A percentile compares a stretch with the other conserved stretches of the same genome.
Conservation (phyloP, 2,797 vertebrate genomes). For the Halcyon leucocephala region DNA sequence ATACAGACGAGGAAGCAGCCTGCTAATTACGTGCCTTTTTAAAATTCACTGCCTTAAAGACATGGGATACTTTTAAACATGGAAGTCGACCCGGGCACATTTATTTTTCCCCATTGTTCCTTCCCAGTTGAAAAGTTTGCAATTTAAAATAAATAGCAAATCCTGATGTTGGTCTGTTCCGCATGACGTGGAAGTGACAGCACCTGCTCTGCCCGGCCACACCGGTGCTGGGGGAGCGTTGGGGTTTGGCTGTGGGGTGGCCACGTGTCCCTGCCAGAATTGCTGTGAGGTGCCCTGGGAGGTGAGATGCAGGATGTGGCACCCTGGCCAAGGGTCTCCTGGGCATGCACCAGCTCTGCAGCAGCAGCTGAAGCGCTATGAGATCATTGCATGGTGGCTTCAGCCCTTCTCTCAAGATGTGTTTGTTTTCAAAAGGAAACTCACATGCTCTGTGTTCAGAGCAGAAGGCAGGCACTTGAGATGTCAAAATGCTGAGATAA, state of each 20-base stretch:
- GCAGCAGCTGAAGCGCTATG: background rate
- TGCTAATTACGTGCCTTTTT: conserved; percentile 73
- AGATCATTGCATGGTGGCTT: background rate
- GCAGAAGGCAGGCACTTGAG: background rate
- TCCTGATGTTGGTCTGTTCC: background rate
- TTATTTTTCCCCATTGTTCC: conserved; percentile 30
- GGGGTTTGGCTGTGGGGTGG: background rate
- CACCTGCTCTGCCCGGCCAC: accelerated
- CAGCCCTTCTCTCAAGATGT: background rate
- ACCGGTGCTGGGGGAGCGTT: accelerated
- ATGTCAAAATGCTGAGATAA: background rate
- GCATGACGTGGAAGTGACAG: background rate
- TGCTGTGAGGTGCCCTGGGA: background rate
- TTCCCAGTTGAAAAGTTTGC: conserved; percentile 54
- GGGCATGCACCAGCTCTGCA: accelerated
- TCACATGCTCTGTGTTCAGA: background rate
- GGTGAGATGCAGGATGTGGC: background rate
- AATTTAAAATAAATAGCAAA: conserved; percentile 29
- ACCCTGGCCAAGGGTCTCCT: background rate
- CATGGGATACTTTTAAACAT: conserved; percentile 56
- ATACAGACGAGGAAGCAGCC: conserved; percentile 72
- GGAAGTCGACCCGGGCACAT: conserved; percentile 12
- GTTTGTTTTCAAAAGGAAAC: background rate
- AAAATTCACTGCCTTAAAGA: conserved; percentile 70
- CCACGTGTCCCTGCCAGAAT: accelerated